A percentile compares a stretch with the other conserved stretches of the same genome.
Evolutionary conservation across 1,140 invertebrate species (phyloP).

Genomic region (Diploscapter pachys): DNA sequence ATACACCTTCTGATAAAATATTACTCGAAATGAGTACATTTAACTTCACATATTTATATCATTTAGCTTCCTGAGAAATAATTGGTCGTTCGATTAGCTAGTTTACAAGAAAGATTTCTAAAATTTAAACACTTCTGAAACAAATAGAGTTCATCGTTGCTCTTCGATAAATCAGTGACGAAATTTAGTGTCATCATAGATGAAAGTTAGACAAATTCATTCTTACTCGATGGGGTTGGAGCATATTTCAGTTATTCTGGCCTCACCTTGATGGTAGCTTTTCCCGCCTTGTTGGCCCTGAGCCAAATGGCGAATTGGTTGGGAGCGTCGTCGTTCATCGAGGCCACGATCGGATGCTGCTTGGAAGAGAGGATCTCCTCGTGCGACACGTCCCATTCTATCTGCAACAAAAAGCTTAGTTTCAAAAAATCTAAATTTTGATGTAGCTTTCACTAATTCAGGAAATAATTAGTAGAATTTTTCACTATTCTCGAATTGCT

Average conservation of each 20-base stretch:
- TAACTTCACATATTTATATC: too few species aligned
- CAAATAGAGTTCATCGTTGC: too few species aligned
- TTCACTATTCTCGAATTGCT: background rate
- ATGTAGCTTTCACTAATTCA: background rate
- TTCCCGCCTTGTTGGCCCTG: conserved; percentile 6
- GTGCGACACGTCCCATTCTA: conserved; percentile 8
- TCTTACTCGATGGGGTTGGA: too few species aligned
- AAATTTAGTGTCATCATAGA: too few species aligned
- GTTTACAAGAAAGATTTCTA: too few species aligned
- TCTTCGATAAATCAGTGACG: too few species aligned
- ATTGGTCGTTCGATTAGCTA: too few species aligned
- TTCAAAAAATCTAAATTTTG: background rate
- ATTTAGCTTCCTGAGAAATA: too few species aligned
- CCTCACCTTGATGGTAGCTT: conserved; percentile 7
- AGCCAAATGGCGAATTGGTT: conserved; percentile 29
- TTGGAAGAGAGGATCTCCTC: conserved; percentile 8
- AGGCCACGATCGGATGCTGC: conserved; percentile 16
- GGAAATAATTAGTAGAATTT: conserved; percentile 9
- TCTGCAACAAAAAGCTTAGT: background rate
- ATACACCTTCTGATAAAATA: too few species aligned
- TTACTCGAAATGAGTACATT: too few species aligned
- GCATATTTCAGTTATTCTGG: conserved; percentile 8
- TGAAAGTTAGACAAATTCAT: too few species aligned
- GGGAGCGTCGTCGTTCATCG: conserved; percentile 2
- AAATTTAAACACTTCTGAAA: too few species aligned